Conservation (phyloP, 2,888 invertebrate species). For the Slavum lentiscoides region DNA sequence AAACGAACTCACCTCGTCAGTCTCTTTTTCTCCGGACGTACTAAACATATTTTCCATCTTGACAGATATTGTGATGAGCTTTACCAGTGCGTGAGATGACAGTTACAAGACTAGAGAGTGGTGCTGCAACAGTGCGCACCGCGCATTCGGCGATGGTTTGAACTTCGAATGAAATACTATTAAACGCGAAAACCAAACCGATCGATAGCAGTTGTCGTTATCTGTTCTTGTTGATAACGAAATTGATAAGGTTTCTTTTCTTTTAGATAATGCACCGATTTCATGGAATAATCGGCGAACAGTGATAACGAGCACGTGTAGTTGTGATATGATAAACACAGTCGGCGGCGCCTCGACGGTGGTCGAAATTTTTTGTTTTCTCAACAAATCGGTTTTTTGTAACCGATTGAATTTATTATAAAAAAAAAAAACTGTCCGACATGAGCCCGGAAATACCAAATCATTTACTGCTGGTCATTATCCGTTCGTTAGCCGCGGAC, state of each 20-base stretch:
- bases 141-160: not conserved
- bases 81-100: not conserved
- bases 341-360: too few relatives aligned
- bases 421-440: not conserved
- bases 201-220: constrained; percentile 25
- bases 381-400: too few relatives aligned
- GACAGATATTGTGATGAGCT: not conserved
- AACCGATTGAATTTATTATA: too few relatives aligned
- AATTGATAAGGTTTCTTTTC: too few relatives aligned
- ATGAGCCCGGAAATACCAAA: constrained; percentile 11
- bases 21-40: constrained; percentile 65
- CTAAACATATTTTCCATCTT: constrained; percentile 60
- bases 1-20: constrained; percentile 69
- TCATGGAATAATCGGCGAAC: constrained; percentile 4
- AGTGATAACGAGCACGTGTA: constrained; percentile 32
- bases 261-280: too few relatives aligned
- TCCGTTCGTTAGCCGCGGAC: not conserved
- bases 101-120: constrained; percentile 7
- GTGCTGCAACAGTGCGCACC: too few relatives aligned
- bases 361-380: too few relatives aligned
- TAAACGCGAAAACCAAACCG: constrained; percentile 15
- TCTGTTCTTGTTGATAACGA: not conserved
- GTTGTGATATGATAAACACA: not conserved
- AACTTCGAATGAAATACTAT: constrained; percentile 1
- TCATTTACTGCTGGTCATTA: not conserved